phyloP scores from a whole-genome alignment of 1,140 invertebrate genomes.

The Drosophila nigrodunni region DNA sequence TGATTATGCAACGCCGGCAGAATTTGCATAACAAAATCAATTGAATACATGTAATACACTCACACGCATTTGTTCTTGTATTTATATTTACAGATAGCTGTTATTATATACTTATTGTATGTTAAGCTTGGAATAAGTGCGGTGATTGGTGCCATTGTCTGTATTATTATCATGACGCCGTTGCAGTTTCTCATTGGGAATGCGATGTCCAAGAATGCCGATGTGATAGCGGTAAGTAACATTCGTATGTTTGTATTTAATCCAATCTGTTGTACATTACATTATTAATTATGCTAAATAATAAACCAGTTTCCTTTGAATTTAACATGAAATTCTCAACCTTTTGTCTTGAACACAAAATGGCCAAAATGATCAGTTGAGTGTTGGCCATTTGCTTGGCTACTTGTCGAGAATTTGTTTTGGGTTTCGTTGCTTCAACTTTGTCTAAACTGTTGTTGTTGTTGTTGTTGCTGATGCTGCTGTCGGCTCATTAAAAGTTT shows the following conservation, averaged over 20 bases:
- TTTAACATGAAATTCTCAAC: conserved; percentile 8
- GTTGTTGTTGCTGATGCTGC: conserved; percentile 18
- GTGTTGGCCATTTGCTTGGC: conserved; percentile 28
- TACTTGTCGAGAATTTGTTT: conserved; percentile 38
- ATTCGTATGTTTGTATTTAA: not conserved
- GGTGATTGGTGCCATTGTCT: conserved; percentile 90
- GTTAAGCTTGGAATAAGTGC: conserved; percentile 91
- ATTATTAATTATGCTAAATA: conserved; percentile 21
- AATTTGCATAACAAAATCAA: conserved; percentile 44
- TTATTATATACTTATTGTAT: conserved; percentile 91
- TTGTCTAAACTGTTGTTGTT: conserved; percentile 12
- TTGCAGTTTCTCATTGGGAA: conserved; percentile 90
- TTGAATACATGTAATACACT: conserved; percentile 4
- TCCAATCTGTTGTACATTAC: not conserved
- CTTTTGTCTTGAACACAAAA: conserved; percentile 11
- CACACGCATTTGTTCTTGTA: conserved; percentile 10
- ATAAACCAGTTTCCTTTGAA: conserved; percentile 33
- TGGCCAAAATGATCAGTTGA: conserved; percentile 15
- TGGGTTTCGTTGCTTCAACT: conserved; percentile 10
- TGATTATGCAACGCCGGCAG: conserved; percentile 19
- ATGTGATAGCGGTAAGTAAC: conserved; percentile 87
- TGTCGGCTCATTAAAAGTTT: conserved; percentile 57
- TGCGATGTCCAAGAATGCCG: conserved; percentile 89
- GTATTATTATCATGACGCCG: conserved; percentile 89
- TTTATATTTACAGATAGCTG: conserved; percentile 87